A percentile compares a stretch with the other conserved stretches of the same genome.
Evolutionary conservation across 2,888 invertebrate genomes (phyloP).

Genomic region (Cantharis flavilabris): DNA sequence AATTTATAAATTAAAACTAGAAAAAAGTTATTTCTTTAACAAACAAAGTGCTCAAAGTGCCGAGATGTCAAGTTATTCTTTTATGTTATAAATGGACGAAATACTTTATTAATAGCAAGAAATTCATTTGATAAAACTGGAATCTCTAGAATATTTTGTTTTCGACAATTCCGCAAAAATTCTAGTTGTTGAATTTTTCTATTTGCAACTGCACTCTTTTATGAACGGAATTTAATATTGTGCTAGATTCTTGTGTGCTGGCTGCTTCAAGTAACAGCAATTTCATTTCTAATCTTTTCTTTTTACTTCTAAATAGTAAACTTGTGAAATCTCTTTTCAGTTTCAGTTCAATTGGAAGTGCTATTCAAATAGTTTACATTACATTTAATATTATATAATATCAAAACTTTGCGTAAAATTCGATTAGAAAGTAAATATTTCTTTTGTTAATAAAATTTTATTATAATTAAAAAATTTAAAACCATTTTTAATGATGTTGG

Average conservation of each 20-base stretch:
- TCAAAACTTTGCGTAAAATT: not conserved
- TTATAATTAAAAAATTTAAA: too few species aligned
- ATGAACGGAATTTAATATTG: not conserved
- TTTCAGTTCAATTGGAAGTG: not conserved
- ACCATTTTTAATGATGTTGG: too few species aligned
- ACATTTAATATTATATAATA: not conserved
- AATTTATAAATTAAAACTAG: too few species aligned
- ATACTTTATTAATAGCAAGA: too few species aligned
- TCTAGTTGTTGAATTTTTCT: not conserved
- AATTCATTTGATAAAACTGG: not conserved
- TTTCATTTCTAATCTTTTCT: not conserved
- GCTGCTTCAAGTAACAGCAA: not conserved
- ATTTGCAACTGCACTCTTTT: not conserved
- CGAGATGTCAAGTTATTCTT: too few species aligned
- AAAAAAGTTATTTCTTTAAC: too few species aligned
- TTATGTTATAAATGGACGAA: too few species aligned
- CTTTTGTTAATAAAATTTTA: too few species aligned
- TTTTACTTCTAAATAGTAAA: not conserved
- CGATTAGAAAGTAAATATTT: too few species aligned
- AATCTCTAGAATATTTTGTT: not conserved
- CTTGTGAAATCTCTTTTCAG: not conserved
- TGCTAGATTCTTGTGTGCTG: too few species aligned
- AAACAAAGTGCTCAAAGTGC: too few species aligned
- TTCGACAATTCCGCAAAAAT: too few species aligned
- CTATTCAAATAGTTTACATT: not conserved